Evolutionary conservation across 2,113 vertebrate species (phyloP), one percentile per base, ranked within the genome.

Genomic region (Halichoerus grypus): DNA sequence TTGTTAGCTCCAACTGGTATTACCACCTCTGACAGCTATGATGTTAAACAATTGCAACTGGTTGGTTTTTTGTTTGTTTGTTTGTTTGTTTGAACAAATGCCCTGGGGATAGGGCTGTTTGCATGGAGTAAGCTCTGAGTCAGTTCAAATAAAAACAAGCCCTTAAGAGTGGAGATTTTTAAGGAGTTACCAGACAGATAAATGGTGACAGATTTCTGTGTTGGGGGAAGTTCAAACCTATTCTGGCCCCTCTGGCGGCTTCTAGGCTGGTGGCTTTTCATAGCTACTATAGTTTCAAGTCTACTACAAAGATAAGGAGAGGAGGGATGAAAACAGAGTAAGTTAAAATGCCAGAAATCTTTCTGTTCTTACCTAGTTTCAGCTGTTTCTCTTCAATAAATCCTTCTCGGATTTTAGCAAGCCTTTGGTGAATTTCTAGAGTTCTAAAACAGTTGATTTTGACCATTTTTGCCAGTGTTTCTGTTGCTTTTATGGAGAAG

Each of bases 111-210:
- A 84, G 82, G 13, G 33, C 36, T 53, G 3, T 82, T 63, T 61
- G 49, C 55, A 19, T 22, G 22, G 24, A 86, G 46, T 84, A 22
- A 93, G 22, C 53, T 61, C 63, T 22, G 53, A 90, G 92, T 94
- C 92, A 90, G 13, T 90, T 72, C 18, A 93, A 96, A 93, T 72
- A 51, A 79, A 95, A 77, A 95, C 36, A 72, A 57, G 16, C n/a
- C 51, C 88, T 63, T 51, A n/a, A 71, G 65, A 76, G 19, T 71
- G 49, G 10, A 79, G 46, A 87, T 92, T 92, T 88, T 88, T 31
- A 74, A 49, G 71, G 57, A 81, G 24, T 21, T 85, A 12, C 36
- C 80, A 90, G 71, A 57, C 59, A 88, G 22, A 80, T 26, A n/a
- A 90, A 90, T 3, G 49, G 72, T 65, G 74, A 77, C 31, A 77